phyloP scores from a whole-genome alignment of 2,113 vertebrate species.

The Spheniscus mendiculus region DNA sequence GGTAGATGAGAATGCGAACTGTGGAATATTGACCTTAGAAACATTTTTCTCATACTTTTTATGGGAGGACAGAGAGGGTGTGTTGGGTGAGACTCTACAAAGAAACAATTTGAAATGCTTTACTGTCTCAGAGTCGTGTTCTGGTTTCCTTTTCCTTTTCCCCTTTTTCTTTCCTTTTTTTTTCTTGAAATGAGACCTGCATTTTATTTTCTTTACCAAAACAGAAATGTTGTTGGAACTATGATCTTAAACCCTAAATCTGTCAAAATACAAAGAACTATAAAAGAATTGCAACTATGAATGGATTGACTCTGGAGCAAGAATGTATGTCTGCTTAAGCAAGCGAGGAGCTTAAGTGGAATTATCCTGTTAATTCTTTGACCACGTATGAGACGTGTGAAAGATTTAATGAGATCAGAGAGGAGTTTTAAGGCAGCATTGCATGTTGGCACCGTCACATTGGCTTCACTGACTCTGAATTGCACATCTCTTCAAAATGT shows the following conservation, averaged over 20 bases:
- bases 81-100: neutral
- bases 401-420: conserved; percentile 19
- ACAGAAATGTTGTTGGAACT: neutral
- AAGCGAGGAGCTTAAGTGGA: neutral
- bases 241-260: neutral
- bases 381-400: neutral
- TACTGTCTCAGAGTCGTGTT: neutral
- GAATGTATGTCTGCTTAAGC: neutral
- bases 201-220: neutral
- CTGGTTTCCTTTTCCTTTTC: neutral
- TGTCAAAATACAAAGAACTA: neutral
- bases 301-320: neutral
- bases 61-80: neutral
- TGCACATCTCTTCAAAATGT: neutral
- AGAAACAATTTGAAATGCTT: neutral
- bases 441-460: neutral
- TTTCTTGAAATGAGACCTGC: neutral
- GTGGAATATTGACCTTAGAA: neutral
- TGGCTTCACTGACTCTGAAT: neutral
- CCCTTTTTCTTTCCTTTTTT: neutral
- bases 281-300: neutral
- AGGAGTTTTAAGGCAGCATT: neutral
- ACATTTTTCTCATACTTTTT: neutral
- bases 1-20: neutral
- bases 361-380: conserved; percentile 42